A percentile compares a stretch with the other conserved stretches of the same genome.
phyloP scores from a whole-genome alignment of 37 sponge, comb jelly and placozoan genomes.

The Cladorhizidae sp. region DNA sequence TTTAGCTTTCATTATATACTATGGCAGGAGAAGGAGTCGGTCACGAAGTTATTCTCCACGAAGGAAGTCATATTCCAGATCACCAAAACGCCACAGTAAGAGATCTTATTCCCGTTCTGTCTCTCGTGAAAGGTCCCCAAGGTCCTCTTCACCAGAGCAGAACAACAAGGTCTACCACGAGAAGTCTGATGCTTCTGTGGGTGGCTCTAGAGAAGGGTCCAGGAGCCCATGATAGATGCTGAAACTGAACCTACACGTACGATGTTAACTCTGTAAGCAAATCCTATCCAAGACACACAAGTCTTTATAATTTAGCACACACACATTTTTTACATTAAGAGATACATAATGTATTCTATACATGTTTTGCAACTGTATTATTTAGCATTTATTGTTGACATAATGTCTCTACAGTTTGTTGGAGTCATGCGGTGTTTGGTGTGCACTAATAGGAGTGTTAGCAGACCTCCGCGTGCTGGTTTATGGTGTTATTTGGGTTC shows the following conservation, averaged over 20 bases:
- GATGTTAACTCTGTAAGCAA: slow-evolving; percentile 11
- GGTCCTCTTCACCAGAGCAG: slow-evolving; percentile 7
- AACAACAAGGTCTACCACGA: not conserved
- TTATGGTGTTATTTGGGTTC: slow-evolving; percentile 11
- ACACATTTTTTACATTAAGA: not conserved
- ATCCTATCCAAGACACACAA: not conserved
- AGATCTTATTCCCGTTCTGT: slow-evolving; percentile 24
- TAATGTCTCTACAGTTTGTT: not conserved
- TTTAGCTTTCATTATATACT: no score
- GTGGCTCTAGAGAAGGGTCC: not conserved
- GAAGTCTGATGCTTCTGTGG: not conserved
- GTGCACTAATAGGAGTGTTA: slow-evolving; percentile 47
- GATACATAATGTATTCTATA: no score
- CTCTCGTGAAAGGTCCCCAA: slow-evolving; percentile 46
- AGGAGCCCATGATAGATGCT: slow-evolving; percentile 10
- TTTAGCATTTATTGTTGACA: not conserved
- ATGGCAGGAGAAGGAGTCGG: slow-evolving; percentile 11
- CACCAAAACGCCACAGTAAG: slow-evolving; percentile 3
- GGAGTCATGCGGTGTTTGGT: slow-evolving; percentile 19
- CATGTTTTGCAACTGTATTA: not conserved
- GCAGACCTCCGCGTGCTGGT: slow-evolving; percentile 12
- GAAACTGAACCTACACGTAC: not conserved
- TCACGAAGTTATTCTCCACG: slow-evolving; percentile 47
- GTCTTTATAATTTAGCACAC: not conserved
- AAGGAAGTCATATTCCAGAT: slow-evolving; percentile 20